Percentiles rank a stretch among this genome's conserved stretches.
These are phyloP conservation scores for Sebastes vulpes DNA, from an alignment of 2,797 vertebrate genomes.

Conservation along the genomic window DNA sequence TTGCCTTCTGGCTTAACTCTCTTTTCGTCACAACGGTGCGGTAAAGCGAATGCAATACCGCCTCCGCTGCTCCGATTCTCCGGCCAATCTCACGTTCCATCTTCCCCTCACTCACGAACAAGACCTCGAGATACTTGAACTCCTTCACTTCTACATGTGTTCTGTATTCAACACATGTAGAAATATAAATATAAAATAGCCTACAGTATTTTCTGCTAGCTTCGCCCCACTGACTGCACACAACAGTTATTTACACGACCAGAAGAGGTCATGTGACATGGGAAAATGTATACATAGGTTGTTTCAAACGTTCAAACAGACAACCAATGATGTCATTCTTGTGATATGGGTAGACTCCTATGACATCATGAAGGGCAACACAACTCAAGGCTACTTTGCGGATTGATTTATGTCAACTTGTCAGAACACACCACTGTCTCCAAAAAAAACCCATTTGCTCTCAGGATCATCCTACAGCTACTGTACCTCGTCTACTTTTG, in stretches of 20 bases:
- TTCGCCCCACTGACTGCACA: too few species aligned
- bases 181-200: too few species aligned
- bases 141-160: too few species aligned
- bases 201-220: too few species aligned
- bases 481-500: not conserved
- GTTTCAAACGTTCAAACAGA: not conserved
- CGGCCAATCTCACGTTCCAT: too few species aligned
- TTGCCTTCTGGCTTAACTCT: too few species aligned
- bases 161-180: too few species aligned
- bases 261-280: not conserved
- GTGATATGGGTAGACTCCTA: not conserved
- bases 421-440: not conserved
- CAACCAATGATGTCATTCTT: not conserved
- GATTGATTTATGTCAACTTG: not conserved
- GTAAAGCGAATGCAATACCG: too few species aligned
- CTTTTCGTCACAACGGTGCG: too few species aligned
- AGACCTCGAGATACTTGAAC: too few species aligned
- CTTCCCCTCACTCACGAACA: too few species aligned
- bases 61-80: too few species aligned
- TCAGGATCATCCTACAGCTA: not conserved
- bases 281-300: not conserved
- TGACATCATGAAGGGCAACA: not conserved
- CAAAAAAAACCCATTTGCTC: not conserved
- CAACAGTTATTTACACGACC: not conserved
- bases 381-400: not conserved